These are phyloP conservation scores for Oscheius onirici DNA, from an alignment of 2,888 invertebrate genomes.

Conservation along the genomic window DNA sequence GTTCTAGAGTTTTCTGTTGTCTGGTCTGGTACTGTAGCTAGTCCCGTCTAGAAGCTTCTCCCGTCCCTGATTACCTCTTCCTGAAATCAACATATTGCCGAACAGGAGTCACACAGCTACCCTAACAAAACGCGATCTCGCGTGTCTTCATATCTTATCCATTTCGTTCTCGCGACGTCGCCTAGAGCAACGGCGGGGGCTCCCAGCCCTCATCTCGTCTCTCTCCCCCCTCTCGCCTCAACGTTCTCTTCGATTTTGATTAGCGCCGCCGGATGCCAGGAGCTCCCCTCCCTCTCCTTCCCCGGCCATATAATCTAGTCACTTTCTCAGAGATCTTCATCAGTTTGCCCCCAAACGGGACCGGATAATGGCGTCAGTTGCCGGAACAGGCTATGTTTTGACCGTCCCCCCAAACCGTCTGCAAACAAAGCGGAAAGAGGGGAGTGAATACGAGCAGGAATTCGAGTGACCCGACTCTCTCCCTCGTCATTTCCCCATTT, in stretches of 20 bases:
- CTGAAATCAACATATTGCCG: too few relatives aligned
- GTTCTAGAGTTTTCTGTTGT: too few relatives aligned
- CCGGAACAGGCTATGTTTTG: slow-evolving; percentile 23
- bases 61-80: too few relatives aligned
- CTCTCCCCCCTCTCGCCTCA: slow-evolving; percentile 16
- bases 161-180: slow-evolving; percentile 10
- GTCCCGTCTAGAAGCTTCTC: too few relatives aligned
- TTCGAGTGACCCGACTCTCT: background rate
- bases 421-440: slow-evolving; percentile 7
- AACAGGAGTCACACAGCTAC: slow-evolving; percentile 1
- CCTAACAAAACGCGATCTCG: slow-evolving; percentile 16
- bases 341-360: slow-evolving; percentile 13
- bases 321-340: background rate
- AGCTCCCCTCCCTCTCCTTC: slow-evolving; percentile 5
- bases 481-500: background rate
- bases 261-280: slow-evolving; percentile 19
- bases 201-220: background rate
- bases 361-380: slow-evolving; percentile 16
- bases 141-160: slow-evolving; percentile 14
- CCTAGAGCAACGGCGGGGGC: slow-evolving; percentile 24
- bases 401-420: slow-evolving; percentile 12
- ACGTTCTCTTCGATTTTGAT: slow-evolving; percentile 33
- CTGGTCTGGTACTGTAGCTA: too few relatives aligned
- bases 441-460: background rate
- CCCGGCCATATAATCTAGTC: background rate